Evolutionary conservation across 2,888 invertebrate genomes (phyloP).

Genomic region (Ischnus inquisitorius): DNA sequence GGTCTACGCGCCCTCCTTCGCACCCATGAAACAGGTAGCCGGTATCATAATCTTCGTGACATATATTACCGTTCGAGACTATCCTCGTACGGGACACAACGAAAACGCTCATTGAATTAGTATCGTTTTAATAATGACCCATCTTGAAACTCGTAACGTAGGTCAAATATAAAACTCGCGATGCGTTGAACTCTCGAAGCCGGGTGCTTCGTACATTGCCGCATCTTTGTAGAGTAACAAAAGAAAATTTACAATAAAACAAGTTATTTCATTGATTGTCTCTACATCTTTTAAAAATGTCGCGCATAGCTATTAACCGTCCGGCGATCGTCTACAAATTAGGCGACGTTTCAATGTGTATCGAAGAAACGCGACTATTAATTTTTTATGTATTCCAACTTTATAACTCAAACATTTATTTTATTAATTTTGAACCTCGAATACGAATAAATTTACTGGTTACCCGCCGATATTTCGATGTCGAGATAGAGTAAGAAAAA

Average conservation of each 20-base stretch:
- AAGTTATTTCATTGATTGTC: too few species aligned
- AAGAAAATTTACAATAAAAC: neutral
- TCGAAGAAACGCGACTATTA: neutral
- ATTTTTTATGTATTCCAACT: neutral
- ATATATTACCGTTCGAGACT: slow-evolving; percentile 23
- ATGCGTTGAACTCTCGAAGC: neutral
- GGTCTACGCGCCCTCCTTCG: neutral
- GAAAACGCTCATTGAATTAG: slow-evolving; percentile 24
- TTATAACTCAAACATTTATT: neutral
- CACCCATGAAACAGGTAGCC: slow-evolving; percentile 50
- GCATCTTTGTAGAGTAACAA: neutral
- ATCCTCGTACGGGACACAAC: slow-evolving; percentile 7
- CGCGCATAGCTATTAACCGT: neutral
- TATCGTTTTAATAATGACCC: slow-evolving; percentile 34
- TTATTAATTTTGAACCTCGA: neutral
- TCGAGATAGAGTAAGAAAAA: slow-evolving; percentile 14
- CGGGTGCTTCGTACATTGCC: neutral
- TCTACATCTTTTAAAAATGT: neutral
- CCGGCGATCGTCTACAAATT: too few species aligned
- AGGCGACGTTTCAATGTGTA: too few species aligned
- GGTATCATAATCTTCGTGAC: slow-evolving; percentile 29
- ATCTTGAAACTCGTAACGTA: slow-evolving; percentile 32
- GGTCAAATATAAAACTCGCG: neutral
- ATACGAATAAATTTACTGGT: slow-evolving; percentile 29
- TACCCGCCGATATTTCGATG: neutral